Evolutionary conservation across 2,888 invertebrate genomes (phyloP).

Genomic region (Globia sparganii): DNA sequence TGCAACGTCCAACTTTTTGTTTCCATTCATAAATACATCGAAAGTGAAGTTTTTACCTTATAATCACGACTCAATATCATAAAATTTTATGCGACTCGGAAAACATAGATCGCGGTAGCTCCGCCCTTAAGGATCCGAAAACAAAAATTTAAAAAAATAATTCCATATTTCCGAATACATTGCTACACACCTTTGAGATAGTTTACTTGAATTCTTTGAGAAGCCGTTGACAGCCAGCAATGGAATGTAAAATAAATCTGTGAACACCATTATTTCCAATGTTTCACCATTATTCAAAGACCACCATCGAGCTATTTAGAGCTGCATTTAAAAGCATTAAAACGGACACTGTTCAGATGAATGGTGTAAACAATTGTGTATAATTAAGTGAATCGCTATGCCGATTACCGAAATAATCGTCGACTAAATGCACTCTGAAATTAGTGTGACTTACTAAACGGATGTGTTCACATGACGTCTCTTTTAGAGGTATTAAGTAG

Average conservation of each 20-base stretch:
- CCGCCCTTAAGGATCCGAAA: constrained; percentile 64
- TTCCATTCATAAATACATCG: constrained; percentile 52
- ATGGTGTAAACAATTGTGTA: constrained; percentile 81
- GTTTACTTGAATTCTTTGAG: not conserved
- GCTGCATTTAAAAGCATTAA: constrained; percentile 77
- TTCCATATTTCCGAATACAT: constrained; percentile 37
- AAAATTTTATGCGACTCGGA: constrained; percentile 78
- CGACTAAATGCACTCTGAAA: constrained; percentile 81
- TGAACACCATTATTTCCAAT: constrained; percentile 37
- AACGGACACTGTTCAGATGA: constrained; percentile 75
- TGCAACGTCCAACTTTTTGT: constrained; percentile 55
- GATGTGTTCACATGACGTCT: constrained; percentile 75
- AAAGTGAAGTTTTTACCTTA: constrained; percentile 52
- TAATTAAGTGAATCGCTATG: constrained; percentile 82
- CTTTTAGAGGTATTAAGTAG: constrained; percentile 16
- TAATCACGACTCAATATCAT: constrained; percentile 71
- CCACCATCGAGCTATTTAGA: constrained; percentile 77
- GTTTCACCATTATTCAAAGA: constrained; percentile 53
- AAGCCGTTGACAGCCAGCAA: constrained; percentile 17
- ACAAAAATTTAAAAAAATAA: constrained; percentile 33
- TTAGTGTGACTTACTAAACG: constrained; percentile 77
- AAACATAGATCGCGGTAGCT: constrained; percentile 73
- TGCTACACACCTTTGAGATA: constrained; percentile 5
- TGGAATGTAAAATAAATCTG: constrained; percentile 34
- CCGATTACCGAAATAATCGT: constrained; percentile 81